Evolutionary conservation across 1,140 invertebrate genomes (phyloP).

Genomic region (Zaprionus nigranus): DNA sequence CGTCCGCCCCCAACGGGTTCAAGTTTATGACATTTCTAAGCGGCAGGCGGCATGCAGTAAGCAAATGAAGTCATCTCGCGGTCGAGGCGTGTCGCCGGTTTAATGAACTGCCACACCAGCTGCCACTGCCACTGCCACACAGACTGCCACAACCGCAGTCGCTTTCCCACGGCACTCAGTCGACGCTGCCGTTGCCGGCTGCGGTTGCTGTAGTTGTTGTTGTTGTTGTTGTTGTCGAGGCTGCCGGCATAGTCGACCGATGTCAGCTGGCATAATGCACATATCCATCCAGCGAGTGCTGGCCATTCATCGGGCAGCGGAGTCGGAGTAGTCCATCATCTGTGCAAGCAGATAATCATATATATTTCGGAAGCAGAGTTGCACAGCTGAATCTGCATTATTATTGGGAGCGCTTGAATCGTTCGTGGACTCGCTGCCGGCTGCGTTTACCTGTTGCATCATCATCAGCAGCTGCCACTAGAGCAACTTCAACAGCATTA

Average conservation of each 20-base stretch:
- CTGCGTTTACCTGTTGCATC: slow-evolving; percentile 44
- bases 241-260: background rate
- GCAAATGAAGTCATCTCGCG: slow-evolving; percentile 69
- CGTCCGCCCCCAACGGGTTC: slow-evolving; percentile 60
- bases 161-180: slow-evolving; percentile 70
- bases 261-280: slow-evolving; percentile 26
- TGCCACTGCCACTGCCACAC: background rate
- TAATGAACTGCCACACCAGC: slow-evolving; percentile 63
- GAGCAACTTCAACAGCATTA: background rate
- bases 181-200: slow-evolving; percentile 10
- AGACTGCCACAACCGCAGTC: slow-evolving; percentile 29
- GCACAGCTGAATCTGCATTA: slow-evolving; percentile 77
- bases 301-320: slow-evolving; percentile 49
- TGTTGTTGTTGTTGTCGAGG: background rate
- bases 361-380: slow-evolving; percentile 77
- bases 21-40: slow-evolving; percentile 77
- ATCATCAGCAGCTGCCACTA: slow-evolving; percentile 2
- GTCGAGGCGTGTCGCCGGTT: slow-evolving; percentile 63
- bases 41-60: slow-evolving; percentile 18
- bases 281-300: slow-evolving; percentile 32
- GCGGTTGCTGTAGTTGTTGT: slow-evolving; percentile 12
- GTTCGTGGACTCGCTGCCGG: slow-evolving; percentile 43
- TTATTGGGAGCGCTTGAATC: slow-evolving; percentile 38
- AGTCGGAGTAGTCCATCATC: slow-evolving; percentile 67
- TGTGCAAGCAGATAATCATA: slow-evolving; percentile 74